Conservation (phyloP, 92 coral and sea anemone genomes). For the Palythoa caribaeorum region DNA sequence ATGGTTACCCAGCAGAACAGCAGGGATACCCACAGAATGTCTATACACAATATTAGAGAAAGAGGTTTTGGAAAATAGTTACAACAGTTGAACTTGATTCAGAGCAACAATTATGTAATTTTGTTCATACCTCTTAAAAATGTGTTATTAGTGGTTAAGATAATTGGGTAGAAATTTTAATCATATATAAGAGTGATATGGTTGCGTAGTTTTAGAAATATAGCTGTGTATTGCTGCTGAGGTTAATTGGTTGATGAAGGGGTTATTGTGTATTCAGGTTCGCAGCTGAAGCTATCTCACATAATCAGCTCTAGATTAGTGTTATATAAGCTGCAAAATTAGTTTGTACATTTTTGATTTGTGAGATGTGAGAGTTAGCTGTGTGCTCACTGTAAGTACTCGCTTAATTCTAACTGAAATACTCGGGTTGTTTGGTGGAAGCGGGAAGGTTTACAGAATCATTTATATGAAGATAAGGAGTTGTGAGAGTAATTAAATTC, state of each 20-base stretch:
- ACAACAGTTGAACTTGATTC: constrained; percentile 19
- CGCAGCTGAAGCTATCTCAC: not conserved
- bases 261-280: not conserved
- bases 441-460: too few relatives aligned
- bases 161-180: too few relatives aligned
- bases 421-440: not conserved
- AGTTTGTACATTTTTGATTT: constrained; percentile 10
- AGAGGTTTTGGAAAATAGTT: not conserved
- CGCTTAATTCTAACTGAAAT: not conserved
- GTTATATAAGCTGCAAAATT: not conserved
- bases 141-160: not conserved
- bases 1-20: constrained; percentile 87
- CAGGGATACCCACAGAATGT: constrained; percentile 90
- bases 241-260: too few relatives aligned
- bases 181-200: not conserved
- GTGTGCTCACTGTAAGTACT: not conserved
- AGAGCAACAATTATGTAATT: not conserved
- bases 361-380: not conserved
- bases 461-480: not conserved
- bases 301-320: not conserved
- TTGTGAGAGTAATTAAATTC: not conserved
- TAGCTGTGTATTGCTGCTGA: too few relatives aligned
- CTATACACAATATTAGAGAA: constrained; percentile 79
- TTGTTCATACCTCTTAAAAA: not conserved
- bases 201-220: too few relatives aligned